Conservation (phyloP, 30 jellyfish, hydroid and myxozoan genomes). For the Pelagia noctiluca region DNA sequence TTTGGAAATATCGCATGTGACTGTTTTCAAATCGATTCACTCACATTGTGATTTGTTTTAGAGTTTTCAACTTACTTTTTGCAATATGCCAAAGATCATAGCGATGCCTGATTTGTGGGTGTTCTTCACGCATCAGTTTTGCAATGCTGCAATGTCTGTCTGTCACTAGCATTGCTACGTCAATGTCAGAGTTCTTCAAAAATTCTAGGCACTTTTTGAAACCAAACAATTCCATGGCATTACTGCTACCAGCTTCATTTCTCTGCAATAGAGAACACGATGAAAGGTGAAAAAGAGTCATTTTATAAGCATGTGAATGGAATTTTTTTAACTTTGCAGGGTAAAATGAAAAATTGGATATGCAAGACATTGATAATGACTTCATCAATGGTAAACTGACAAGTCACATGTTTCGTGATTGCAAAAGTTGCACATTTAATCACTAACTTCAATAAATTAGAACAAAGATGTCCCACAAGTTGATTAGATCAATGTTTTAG, state of each 20-base stretch:
- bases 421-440: too few relatives aligned
- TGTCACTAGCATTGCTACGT: slow-evolving; percentile 5
- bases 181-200: not conserved
- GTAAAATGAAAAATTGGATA: too few relatives aligned
- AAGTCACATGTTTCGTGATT: too few relatives aligned
- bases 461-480: too few relatives aligned
- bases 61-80: slow-evolving; percentile 32
- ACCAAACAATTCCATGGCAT: slow-evolving; percentile 53
- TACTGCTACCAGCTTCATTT: slow-evolving; percentile 35
- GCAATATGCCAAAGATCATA: slow-evolving; percentile 56
- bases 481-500: too few relatives aligned
- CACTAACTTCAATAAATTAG: too few relatives aligned
- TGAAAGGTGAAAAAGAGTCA: not conserved
- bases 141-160: slow-evolving; percentile 32
- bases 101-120: slow-evolving; percentile 27
- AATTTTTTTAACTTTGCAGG: too few relatives aligned
- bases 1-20: too few relatives aligned
- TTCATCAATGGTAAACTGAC: too few relatives aligned
- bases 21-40: too few relatives aligned
- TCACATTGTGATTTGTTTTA: too few relatives aligned
- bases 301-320: not conserved
- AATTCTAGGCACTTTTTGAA: slow-evolving; percentile 41
- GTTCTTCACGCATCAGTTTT: slow-evolving; percentile 32
- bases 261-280: not conserved
- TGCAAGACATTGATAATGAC: too few relatives aligned